phyloP scores from a whole-genome alignment of 2,888 invertebrate species.

The Anodontia alba region DNA sequence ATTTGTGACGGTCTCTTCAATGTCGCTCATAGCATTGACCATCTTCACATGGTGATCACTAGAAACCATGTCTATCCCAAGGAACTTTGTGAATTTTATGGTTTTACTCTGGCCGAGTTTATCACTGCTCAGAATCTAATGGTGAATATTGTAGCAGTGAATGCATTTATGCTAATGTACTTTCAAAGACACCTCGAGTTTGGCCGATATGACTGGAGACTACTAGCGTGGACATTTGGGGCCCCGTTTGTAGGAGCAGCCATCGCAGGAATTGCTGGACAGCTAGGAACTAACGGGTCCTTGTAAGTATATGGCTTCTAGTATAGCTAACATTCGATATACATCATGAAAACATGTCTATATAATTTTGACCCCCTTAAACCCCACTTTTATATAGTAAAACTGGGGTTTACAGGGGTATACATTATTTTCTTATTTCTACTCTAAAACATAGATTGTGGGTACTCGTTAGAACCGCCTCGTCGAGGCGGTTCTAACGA shows the following conservation, averaged over 20 bases:
- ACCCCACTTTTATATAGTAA: too few species aligned
- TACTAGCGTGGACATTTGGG: slow-evolving; percentile 60
- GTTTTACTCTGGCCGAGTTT: slow-evolving; percentile 60
- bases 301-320: slow-evolving; percentile 53
- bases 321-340: too few species aligned
- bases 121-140: slow-evolving; percentile 64
- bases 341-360: too few species aligned
- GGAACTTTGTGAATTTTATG: slow-evolving; percentile 63
- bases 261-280: slow-evolving; percentile 52
- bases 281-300: slow-evolving; percentile 60
- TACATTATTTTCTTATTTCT: too few species aligned
- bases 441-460: too few species aligned
- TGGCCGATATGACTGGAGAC: slow-evolving; percentile 57
- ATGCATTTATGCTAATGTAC: slow-evolving; percentile 64
- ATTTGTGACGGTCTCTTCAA: slow-evolving; percentile 63
- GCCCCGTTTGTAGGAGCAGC: slow-evolving; percentile 57
- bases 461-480: too few species aligned
- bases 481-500: too few species aligned
- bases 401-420: too few species aligned
- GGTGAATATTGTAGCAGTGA: slow-evolving; percentile 64
- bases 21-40: slow-evolving; percentile 63
- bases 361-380: too few species aligned
- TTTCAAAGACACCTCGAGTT: slow-evolving; percentile 56
- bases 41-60: slow-evolving; percentile 61
- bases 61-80: slow-evolving; percentile 56